Percentiles rank a stretch among this genome's conserved stretches.
Conservation (phyloP, 23 tunicate genomes). For the Styela clava region DNA sequence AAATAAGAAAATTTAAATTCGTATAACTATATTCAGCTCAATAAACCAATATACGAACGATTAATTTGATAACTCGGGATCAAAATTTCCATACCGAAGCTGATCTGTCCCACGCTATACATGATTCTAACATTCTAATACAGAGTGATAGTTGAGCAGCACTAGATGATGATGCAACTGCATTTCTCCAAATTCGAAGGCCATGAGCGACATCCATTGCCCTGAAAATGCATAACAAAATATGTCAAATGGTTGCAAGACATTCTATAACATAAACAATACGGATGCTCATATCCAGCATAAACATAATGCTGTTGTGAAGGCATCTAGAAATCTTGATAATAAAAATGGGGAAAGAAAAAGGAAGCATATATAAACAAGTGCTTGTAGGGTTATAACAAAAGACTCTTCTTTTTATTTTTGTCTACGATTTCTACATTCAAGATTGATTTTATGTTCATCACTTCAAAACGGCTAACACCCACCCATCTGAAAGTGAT, state of each 20-base stretch:
- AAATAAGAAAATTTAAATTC: too few species aligned
- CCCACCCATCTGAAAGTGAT: slow-evolving; percentile 80
- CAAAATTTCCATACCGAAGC: slow-evolving; percentile 66
- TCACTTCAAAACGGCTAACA: too few species aligned
- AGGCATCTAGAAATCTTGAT: neutral
- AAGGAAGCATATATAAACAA: too few species aligned
- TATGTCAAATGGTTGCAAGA: neutral
- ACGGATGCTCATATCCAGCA: neutral
- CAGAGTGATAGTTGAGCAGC: slow-evolving; percentile 86
- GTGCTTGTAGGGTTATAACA: too few species aligned
- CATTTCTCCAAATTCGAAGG: slow-evolving; percentile 85
- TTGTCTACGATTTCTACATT: too few species aligned
- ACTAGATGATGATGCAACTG: slow-evolving; percentile 70
- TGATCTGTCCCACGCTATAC: slow-evolving; percentile 69
- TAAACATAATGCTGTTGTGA: neutral
- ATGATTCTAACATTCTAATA: slow-evolving; percentile 72
- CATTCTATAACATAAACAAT: too few species aligned
- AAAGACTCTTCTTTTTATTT: too few species aligned
- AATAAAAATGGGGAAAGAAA: too few species aligned
- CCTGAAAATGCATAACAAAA: slow-evolving; percentile 27
- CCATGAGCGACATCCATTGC: slow-evolving; percentile 89
- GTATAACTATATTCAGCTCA: too few species aligned
- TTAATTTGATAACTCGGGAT: too few species aligned
- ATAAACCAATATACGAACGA: too few species aligned
- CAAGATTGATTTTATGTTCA: too few species aligned